Conservation (phyloP, 2,113 vertebrate species). For the Meleagris gallopavo region DNA sequence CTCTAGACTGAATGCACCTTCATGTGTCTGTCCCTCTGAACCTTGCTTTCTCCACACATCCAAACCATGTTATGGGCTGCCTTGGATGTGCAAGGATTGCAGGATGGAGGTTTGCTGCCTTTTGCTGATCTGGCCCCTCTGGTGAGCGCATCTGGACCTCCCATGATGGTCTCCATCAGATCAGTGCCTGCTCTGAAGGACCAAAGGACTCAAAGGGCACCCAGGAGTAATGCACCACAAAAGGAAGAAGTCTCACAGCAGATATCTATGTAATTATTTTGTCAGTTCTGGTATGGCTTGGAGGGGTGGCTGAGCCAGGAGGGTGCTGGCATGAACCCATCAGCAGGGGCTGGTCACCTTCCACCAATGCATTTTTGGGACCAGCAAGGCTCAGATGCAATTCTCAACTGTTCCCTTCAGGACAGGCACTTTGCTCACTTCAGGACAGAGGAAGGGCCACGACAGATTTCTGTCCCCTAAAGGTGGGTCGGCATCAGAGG, state of each 20-base stretch:
- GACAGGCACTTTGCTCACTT: not conserved
- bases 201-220: not conserved
- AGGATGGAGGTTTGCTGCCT: not conserved
- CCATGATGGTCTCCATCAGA: not conserved
- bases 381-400: not conserved
- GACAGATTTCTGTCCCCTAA: not conserved
- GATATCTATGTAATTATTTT: not conserved
- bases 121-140: not conserved
- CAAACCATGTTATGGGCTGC: not conserved
- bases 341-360: not conserved
- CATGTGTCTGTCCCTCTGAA: not conserved
- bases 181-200: constrained; percentile 20
- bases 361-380: not conserved
- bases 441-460: not conserved
- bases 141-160: not conserved
- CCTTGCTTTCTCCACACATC: not conserved
- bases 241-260: not conserved
- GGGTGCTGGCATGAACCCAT: not conserved
- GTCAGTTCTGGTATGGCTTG: not conserved
- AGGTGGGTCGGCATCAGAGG: not conserved
- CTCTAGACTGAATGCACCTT: constrained; percentile 30
- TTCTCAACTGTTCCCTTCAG: constrained; percentile 21
- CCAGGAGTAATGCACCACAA: not conserved
- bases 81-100: not conserved
- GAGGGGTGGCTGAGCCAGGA: not conserved